These are phyloP conservation scores for Oncorhynchus nerka DNA, from an alignment of 2,113 vertebrate genomes.

Conservation along the genomic window DNA sequence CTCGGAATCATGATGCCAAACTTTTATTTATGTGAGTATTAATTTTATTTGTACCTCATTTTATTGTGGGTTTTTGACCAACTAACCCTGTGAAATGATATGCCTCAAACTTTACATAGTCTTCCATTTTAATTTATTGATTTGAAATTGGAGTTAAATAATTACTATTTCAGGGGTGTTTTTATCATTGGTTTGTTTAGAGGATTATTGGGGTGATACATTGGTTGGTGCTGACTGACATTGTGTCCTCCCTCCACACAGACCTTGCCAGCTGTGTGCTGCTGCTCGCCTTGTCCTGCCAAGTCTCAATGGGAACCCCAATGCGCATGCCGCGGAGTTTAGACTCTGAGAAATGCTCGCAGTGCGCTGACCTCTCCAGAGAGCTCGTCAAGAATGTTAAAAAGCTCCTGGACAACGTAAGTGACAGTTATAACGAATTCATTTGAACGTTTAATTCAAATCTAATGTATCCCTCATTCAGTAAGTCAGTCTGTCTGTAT, in stretches of 20 bases:
- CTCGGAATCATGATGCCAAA: conserved; percentile 36
- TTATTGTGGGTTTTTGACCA: not conserved
- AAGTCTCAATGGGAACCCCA: conserved; percentile 3
- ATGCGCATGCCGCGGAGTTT: not conserved
- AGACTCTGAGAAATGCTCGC: not conserved
- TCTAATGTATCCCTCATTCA: not conserved
- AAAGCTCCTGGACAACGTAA: conserved; percentile 38
- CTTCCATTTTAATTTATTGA: too few species aligned
- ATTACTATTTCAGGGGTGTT: too few species aligned
- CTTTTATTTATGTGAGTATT: conserved; percentile 50
- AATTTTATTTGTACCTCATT: not conserved
- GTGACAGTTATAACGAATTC: conserved; percentile 18
- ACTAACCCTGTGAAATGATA: too few species aligned
- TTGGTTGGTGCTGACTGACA: too few species aligned
- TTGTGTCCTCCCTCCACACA: conserved; percentile 21
- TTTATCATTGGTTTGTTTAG: too few species aligned
- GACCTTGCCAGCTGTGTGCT: conserved; percentile 42
- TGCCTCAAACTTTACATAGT: too few species aligned
- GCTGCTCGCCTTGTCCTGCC: conserved; percentile 33
- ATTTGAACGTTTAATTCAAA: too few species aligned
- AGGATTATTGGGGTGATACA: too few species aligned
- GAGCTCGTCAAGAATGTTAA: conserved; percentile 31
- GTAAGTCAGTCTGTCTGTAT: not conserved
- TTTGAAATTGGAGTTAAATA: too few species aligned
- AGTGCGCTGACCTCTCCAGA: conserved; percentile 24